Evolutionary conservation across 2,888 invertebrate genomes (phyloP).

Genomic region (Tipula confusa): DNA sequence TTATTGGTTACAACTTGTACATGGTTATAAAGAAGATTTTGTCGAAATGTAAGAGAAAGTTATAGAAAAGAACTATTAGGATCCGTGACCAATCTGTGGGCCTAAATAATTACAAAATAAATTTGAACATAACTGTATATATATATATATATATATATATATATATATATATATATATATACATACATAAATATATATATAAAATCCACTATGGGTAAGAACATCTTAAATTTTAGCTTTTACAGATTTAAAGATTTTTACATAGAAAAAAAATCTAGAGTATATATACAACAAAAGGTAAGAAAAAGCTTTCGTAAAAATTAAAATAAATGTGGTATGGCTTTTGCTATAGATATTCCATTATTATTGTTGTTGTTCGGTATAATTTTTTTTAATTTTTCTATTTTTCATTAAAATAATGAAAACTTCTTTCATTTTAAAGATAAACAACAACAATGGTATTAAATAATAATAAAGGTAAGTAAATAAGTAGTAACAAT

Average conservation of each 20-base stretch:
- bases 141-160: background rate
- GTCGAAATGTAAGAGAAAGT: no score
- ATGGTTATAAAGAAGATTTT: no score
- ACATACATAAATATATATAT: background rate
- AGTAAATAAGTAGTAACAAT: background rate
- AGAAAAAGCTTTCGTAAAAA: background rate
- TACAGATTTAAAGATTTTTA: background rate
- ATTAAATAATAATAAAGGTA: constrained; percentile 10
- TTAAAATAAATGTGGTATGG: constrained; percentile 3
- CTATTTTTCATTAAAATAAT: constrained; percentile 25
- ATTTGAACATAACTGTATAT: no score
- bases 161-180: background rate
- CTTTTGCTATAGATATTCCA: background rate
- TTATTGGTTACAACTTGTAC: no score
- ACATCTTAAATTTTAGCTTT: background rate
- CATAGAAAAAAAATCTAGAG: background rate
- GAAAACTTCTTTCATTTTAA: background rate
- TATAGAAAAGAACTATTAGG: no score
- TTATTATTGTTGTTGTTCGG: background rate
- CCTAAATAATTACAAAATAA: no score
- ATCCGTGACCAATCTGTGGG: no score
- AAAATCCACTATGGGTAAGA: background rate
- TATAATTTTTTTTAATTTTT: background rate
- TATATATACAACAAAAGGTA: background rate
- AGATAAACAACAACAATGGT: background rate